These are phyloP conservation scores for Cephonodes hylas DNA, from an alignment of 2,888 invertebrate genomes.

Conservation along the genomic window DNA sequence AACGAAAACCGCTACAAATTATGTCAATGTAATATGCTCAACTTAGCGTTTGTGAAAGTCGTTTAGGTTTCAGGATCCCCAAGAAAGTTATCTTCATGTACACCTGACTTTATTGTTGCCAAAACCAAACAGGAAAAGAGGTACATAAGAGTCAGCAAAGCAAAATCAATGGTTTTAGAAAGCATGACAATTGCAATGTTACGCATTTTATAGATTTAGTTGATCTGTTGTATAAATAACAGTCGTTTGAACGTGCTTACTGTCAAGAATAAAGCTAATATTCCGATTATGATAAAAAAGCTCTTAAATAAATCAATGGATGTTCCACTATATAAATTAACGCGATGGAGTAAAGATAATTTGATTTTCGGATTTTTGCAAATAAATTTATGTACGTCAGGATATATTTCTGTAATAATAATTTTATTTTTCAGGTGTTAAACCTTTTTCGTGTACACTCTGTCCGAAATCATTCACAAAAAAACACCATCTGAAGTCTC, in stretches of 20 bases:
- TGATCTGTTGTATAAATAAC: neutral
- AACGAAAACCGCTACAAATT: neutral
- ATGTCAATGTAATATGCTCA: neutral
- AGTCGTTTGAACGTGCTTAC: neutral
- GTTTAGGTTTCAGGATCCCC: neutral
- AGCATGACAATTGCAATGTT: constrained; percentile 1
- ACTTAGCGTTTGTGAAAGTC: neutral
- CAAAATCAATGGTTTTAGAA: neutral
- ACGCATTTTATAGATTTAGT: neutral
- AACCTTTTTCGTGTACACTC: constrained; percentile 85
- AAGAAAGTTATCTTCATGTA: neutral
- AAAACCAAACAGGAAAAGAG: neutral
- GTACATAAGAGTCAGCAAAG: neutral
- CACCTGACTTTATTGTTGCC: neutral
- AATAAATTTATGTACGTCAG: too few species aligned
- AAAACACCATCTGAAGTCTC: constrained; percentile 92
- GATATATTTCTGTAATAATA: neutral
- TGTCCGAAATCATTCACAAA: constrained; percentile 91
- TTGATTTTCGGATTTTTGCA: too few species aligned
- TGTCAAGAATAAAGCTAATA: neutral
- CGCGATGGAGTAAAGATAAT: too few species aligned
- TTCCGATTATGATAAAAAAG: neutral
- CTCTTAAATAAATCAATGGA: too few species aligned
- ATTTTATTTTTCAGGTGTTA: constrained; percentile 81
- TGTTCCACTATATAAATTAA: too few species aligned